Base-by-base conservation (phyloP, 2,113 vertebrate genomes). In the Apteryx owenii region DNA sequence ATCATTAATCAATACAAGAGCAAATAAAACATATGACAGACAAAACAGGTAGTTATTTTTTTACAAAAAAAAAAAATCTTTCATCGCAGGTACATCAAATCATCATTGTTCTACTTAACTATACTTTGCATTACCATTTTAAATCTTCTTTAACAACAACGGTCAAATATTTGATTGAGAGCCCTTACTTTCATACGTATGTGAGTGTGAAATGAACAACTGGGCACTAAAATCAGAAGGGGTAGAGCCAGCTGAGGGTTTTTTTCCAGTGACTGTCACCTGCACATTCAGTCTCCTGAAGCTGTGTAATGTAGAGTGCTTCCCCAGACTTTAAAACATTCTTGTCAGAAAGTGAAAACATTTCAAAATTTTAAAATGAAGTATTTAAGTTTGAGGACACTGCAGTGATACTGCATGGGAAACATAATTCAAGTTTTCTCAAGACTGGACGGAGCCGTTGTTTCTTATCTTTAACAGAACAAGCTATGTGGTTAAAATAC, bases 211-310 rank as follows among this genome's bases (percentile, higher is more conserved):
- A 17, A 14, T 21, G 40, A 60, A 38, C 4, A 58, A 61, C 72
- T 54, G 4, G 7, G 6, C 3, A 22, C 10, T 53, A 29, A 86
- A 80, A 33, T 1, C 1, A 18, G 28, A 48, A 1, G 0, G 0
- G 3, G 7, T 71, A 23, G 14, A 61, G 12, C 0, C 62, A 51
- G 16, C 7, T 48, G 28, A 81, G 16, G 4, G 70, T 22, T 29
- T 60, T 46, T 60, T 81, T 81, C 69, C 44, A 85, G 10, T 0
- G n/a, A 12, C 23, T 46, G 7, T 23, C 38, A 60, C 7, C 10
- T 75, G 33, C 62, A 85, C 29, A 71, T 68, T 44, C 4, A 28
- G 7, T 64, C 50, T 81, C 81, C 80, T 20, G 12, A 70, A 64
- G 3, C 8, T 64, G 4, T 68, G 58, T 71, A 95, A 61, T 48